These are phyloP conservation scores for Porites lutea DNA, from an alignment of 64 coral and sea anemone species.

Conservation along the genomic window DNA sequence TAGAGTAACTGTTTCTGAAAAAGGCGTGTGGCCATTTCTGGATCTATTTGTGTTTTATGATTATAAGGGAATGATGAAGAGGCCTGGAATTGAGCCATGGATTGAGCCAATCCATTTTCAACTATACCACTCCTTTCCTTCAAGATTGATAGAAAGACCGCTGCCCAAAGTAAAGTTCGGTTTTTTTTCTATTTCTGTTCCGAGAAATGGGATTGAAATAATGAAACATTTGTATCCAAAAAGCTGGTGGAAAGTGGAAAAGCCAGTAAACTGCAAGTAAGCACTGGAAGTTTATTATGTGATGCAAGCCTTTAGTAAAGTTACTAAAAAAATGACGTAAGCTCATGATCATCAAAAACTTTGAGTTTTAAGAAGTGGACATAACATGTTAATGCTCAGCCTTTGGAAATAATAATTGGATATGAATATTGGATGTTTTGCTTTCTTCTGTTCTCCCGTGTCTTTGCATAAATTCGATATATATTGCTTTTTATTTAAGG, in stretches of 20 bases:
- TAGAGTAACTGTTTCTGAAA: neutral
- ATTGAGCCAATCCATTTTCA: conserved; percentile 53
- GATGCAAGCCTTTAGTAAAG: too few relatives aligned
- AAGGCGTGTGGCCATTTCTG: neutral
- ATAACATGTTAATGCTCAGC: too few relatives aligned
- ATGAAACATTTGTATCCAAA: conserved; percentile 80
- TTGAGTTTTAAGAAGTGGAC: too few relatives aligned
- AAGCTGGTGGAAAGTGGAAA: conserved; percentile 16
- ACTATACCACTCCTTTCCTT: conserved; percentile 76
- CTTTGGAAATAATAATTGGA: too few relatives aligned
- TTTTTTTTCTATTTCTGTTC: conserved; percentile 72
- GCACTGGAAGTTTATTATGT: too few relatives aligned
- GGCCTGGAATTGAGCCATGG: conserved; percentile 66
- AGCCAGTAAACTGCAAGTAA: neutral
- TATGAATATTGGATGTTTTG: too few relatives aligned
- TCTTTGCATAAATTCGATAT: too few relatives aligned
- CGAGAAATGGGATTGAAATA: conserved; percentile 74
- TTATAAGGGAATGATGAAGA: conserved; percentile 71
- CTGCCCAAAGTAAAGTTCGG: conserved; percentile 79
- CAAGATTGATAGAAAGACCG: conserved; percentile 55
- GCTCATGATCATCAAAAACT: too few relatives aligned
- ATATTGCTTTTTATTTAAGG: too few relatives aligned
- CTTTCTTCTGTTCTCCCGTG: too few relatives aligned
- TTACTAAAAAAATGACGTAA: too few relatives aligned
- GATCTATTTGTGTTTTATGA: conserved; percentile 81